A percentile compares a stretch with the other conserved stretches of the same genome.
These are phyloP conservation scores for Scleropages formosus DNA, from an alignment of 2,797 vertebrate species.

Conservation along the genomic window DNA sequence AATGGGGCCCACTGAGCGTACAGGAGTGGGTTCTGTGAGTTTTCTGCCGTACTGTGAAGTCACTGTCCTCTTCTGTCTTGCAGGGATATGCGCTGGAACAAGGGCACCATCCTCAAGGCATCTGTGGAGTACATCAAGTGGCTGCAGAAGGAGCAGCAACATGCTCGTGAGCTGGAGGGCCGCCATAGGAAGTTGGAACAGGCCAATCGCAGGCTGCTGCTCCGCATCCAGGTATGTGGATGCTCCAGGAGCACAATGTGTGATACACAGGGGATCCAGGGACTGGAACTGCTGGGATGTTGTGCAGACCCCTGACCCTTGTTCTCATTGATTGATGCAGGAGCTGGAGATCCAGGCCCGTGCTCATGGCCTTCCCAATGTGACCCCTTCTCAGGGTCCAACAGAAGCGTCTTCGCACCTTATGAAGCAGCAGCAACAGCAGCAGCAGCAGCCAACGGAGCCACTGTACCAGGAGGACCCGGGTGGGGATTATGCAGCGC, in stretches of 20 bases:
- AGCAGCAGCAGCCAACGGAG: constrained; percentile 57
- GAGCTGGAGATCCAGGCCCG: constrained; percentile 97
- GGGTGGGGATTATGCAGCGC: constrained; percentile 55
- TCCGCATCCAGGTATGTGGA: constrained; percentile 74
- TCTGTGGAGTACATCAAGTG: constrained; percentile 89
- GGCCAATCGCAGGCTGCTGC: constrained; percentile 74
- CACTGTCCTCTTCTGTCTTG: not conserved
- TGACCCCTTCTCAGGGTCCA: constrained; percentile 80
- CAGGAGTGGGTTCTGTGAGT: not conserved
- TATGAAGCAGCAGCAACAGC: constrained; percentile 87
- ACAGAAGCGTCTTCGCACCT: constrained; percentile 72
- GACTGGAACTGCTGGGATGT: not conserved
- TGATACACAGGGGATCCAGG: not conserved
- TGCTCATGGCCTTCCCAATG: constrained; percentile 84
- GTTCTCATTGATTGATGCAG: constrained; percentile 55
- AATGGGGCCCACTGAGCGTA: not conserved
- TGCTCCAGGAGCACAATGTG: no score
- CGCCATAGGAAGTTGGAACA: constrained; percentile 79
- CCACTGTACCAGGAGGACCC: constrained; percentile 70
- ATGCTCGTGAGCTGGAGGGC: constrained; percentile 76
- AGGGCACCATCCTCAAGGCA: constrained; percentile 87
- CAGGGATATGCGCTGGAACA: constrained; percentile 88
- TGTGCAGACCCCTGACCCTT: not conserved
- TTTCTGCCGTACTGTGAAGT: not conserved
- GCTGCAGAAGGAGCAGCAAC: constrained; percentile 84